Conservation (phyloP, 2,113 vertebrate species). For the Poicephalus gulielmi region DNA sequence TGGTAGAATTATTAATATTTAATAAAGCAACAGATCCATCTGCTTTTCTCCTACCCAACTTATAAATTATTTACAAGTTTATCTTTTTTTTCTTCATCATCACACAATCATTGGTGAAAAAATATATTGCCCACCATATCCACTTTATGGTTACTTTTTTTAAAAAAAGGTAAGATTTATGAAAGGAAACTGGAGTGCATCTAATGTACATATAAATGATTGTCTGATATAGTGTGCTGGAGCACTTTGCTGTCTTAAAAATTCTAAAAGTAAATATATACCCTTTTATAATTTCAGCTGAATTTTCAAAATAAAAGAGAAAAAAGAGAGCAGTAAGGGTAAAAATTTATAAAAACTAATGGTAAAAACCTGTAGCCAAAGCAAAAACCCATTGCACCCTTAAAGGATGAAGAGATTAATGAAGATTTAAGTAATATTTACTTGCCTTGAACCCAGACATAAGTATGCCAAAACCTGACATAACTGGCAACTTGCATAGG, state of each 20-base stretch:
- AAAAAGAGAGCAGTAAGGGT: neutral
- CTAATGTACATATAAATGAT: neutral
- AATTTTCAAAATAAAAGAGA: neutral
- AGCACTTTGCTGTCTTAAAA: neutral
- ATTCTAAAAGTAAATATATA: neutral
- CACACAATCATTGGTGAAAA: neutral
- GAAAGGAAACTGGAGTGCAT: neutral
- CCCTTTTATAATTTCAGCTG: neutral
- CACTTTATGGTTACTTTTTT: neutral
- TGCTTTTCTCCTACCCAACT: neutral
- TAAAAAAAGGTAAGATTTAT: neutral
- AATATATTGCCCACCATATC: neutral
- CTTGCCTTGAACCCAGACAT: neutral
- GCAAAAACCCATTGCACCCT: neutral
- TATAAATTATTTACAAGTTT: neutral
- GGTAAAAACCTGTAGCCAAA: neutral
- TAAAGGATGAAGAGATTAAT: neutral
- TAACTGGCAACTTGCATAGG: neutral
- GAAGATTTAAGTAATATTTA: neutral
- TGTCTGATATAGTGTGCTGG: neutral
- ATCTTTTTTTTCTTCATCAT: neutral
- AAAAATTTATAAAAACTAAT: neutral
- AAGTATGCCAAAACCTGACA: neutral
- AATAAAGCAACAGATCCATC: neutral
- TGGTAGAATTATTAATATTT: neutral